Conservation (phyloP, 2,888 invertebrate species). For the Dynastes grantii region DNA sequence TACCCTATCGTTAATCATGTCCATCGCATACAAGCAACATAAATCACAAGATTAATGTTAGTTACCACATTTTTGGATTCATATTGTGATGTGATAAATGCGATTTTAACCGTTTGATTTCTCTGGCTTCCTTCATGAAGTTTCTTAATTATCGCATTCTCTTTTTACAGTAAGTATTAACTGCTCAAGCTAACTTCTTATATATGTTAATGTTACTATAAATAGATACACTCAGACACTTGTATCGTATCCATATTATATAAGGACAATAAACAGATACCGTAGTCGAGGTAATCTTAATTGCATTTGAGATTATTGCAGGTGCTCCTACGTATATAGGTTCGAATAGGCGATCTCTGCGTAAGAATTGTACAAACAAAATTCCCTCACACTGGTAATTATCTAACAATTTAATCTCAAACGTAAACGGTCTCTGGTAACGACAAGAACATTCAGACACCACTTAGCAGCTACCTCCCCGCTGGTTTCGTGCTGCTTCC, state of each 20-base stretch:
- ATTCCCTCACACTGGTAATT: conserved; percentile 17
- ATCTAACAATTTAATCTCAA: conserved; percentile 37
- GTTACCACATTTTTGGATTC: neutral
- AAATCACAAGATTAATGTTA: conserved; percentile 21
- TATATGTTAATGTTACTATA: too few species aligned
- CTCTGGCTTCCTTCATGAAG: neutral
- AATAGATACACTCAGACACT: neutral
- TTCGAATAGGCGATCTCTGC: neutral
- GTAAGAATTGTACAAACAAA: conserved; percentile 22
- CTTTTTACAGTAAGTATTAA: too few species aligned
- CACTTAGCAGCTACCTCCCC: conserved; percentile 17
- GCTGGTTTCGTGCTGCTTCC: conserved; percentile 11
- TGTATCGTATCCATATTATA: neutral
- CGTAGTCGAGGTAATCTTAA: conserved; percentile 1
- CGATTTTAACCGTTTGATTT: neutral
- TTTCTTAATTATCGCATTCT: too few species aligned
- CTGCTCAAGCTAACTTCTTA: too few species aligned
- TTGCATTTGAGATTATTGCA: conserved; percentile 19
- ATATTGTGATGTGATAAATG: conserved; percentile 12
- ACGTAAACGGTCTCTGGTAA: conserved; percentile 19
- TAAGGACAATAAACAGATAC: conserved; percentile 10
- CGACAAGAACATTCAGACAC: conserved; percentile 1
- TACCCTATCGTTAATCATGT: conserved; percentile 20
- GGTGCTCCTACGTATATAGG: neutral
- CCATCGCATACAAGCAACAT: neutral